Evolutionary conservation across 2,113 vertebrate genomes (phyloP).

Genomic region (Ariopsis seemanni): DNA sequence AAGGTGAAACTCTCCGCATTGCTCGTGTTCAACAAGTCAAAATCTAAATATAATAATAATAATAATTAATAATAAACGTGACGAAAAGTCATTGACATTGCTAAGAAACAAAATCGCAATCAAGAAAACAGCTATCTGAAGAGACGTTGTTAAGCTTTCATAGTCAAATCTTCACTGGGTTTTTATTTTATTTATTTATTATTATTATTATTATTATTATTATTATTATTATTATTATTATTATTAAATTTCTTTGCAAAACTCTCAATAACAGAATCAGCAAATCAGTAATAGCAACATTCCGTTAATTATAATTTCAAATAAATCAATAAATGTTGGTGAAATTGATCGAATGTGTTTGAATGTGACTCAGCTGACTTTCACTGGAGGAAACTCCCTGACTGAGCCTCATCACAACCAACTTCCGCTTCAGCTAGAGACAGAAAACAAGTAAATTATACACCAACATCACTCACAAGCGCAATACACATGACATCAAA

Average conservation of each 20-base stretch:
- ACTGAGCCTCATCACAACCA: background rate
- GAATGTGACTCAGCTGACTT: background rate
- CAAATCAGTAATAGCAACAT: background rate
- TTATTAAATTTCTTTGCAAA: background rate
- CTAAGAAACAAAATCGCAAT: background rate
- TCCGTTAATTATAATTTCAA: background rate
- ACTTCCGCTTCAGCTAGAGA: too few species aligned
- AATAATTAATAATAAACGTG: background rate
- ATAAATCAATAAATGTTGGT: background rate
- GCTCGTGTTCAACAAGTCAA: conserved; percentile 60
- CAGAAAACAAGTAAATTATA: too few species aligned
- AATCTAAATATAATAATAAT: conserved; percentile 28
- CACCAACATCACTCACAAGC: background rate
- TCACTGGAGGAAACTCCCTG: background rate
- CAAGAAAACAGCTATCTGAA: background rate
- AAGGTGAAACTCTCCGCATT: conserved; percentile 60
- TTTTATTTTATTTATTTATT: background rate
- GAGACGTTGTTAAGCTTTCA: background rate
- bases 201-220: too few species aligned
- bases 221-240: too few species aligned
- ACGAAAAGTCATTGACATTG: background rate
- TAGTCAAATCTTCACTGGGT: background rate
- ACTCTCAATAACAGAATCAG: background rate
- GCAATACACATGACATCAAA: background rate
- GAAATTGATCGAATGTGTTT: background rate